These are phyloP conservation scores for Siniperca undulata DNA, from an alignment of 2,797 vertebrate species.

Conservation along the genomic window DNA sequence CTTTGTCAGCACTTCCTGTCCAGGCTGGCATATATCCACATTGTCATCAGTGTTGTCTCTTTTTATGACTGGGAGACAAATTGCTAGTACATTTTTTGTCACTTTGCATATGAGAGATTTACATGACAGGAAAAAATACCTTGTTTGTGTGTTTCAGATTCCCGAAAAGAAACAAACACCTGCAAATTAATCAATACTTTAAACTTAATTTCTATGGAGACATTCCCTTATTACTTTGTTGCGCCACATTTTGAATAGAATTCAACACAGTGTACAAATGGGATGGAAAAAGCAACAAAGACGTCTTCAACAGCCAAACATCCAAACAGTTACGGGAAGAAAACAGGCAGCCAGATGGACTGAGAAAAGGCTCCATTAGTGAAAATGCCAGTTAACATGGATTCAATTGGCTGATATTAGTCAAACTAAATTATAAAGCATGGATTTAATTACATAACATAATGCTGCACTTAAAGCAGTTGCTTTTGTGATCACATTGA, in stretches of 20 bases:
- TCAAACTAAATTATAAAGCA: conserved; percentile 56
- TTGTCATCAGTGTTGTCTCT: not conserved
- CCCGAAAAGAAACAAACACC: conserved; percentile 19
- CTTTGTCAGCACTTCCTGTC: conserved; percentile 47
- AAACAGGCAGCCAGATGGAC: conserved; percentile 64
- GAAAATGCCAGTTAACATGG: conserved; percentile 48
- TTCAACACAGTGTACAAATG: conserved; percentile 38
- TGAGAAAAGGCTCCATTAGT: conserved; percentile 37
- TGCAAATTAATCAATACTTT: conserved; percentile 24
- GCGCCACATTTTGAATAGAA: conserved; percentile 19
- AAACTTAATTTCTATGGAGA: not conserved
- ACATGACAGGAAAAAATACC: not conserved
- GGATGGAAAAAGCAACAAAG: conserved; percentile 25
- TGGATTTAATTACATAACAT: conserved; percentile 53
- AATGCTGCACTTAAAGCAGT: conserved; percentile 36
- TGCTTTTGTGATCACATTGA: conserved; percentile 43
- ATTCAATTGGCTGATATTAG: conserved; percentile 52
- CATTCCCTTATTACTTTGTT: conserved; percentile 18
- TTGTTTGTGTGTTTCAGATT: conserved; percentile 15
- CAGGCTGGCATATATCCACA: conserved; percentile 12
- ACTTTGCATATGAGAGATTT: not conserved
- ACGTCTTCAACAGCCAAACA: conserved; percentile 24
- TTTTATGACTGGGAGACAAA: not conserved
- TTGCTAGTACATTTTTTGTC: not conserved
- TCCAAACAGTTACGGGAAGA: conserved; percentile 60